Evolutionary conservation across 2,888 invertebrate species (phyloP), one percentile per base, ranked within the genome.

Genomic region (Altica lythri): DNA sequence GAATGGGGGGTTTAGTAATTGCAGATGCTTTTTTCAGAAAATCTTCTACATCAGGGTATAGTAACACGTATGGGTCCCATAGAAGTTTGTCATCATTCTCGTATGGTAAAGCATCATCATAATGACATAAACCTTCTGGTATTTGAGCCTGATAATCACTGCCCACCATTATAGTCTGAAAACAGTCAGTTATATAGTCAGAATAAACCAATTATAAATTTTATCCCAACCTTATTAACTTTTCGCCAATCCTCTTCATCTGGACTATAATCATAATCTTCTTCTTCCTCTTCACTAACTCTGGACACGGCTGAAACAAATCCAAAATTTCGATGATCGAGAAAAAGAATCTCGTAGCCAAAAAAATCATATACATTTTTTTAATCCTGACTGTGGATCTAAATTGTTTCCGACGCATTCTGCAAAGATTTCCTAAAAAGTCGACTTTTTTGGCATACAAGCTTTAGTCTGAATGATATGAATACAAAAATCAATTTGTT

Each of bases 81-180:
- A 97, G 78, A 46, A 95, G 80, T 77, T 94, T 92, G 72, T 96
- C 96, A 72, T 95, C 95, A 78, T 95, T 95, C 78, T 95, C 94
- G 74, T 95, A 94, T 0, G 94, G 93, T 58, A 92, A 78, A n/a
- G 90, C 91, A 77, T 95, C 95, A 69, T 92, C 96, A 75, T 97
- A 96, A 69, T 88, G 88, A 68, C 90, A 90, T 12, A 96, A 80
- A 1, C 94, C 95, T 73, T 92, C 92, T 1, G 96, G 96, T 69
- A 97, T 93, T 49, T 84, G 86, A 2, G 96, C 97, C 79, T 97
- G 97, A 74, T 89, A 96, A 71, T 93, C 92, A 61, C 87, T 86
- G 12, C 96, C 97, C 17, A 97, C 95, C 91, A 95, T 95, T 60
- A 96, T 95, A 14, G 92, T 93, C 82, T 84, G 60, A 30, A 66